These are phyloP conservation scores for Smithornis capensis DNA, from an alignment of 2,113 vertebrate species.

Conservation along the genomic window DNA sequence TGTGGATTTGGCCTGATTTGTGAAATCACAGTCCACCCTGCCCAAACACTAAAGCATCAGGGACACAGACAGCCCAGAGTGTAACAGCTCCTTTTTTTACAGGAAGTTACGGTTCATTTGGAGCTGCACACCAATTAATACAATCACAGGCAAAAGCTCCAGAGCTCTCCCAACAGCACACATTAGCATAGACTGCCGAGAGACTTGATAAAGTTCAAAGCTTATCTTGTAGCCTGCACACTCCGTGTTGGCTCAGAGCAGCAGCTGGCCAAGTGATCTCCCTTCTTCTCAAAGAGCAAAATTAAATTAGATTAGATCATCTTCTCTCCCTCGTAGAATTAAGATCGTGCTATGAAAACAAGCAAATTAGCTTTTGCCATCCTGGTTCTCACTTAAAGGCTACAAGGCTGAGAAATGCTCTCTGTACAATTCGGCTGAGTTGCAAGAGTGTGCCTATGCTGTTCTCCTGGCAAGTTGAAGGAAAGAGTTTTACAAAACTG, in stretches of 20 bases:
- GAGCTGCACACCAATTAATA: constrained; percentile 50
- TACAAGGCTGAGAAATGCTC: neutral
- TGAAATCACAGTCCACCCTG: neutral
- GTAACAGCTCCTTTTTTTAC: constrained; percentile 6
- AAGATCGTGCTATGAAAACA: constrained; percentile 63
- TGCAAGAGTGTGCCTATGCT: neutral
- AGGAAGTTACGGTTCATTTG: constrained; percentile 2
- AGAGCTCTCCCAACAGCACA: constrained; percentile 41
- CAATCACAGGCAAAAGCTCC: constrained; percentile 55
- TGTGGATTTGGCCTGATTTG: neutral
- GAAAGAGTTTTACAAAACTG: neutral
- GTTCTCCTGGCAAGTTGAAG: neutral
- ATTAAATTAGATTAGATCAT: constrained; percentile 76
- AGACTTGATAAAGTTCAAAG: constrained; percentile 72
- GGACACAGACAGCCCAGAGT: neutral
- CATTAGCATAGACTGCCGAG: constrained; percentile 64
- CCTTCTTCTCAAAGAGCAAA: constrained; percentile 68
- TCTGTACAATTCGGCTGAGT: neutral
- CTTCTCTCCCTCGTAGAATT: constrained; percentile 57
- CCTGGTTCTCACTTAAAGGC: constrained; percentile 1
- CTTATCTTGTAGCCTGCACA: constrained; percentile 62
- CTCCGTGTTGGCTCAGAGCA: constrained; percentile 63
- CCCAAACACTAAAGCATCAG: neutral
- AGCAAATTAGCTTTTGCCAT: constrained; percentile 62
- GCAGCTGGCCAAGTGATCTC: constrained; percentile 67